A percentile compares a stretch with the other conserved stretches of the same genome.
phyloP scores from a whole-genome alignment of 2,113 vertebrate genomes.

The Istiophorus platypterus region DNA sequence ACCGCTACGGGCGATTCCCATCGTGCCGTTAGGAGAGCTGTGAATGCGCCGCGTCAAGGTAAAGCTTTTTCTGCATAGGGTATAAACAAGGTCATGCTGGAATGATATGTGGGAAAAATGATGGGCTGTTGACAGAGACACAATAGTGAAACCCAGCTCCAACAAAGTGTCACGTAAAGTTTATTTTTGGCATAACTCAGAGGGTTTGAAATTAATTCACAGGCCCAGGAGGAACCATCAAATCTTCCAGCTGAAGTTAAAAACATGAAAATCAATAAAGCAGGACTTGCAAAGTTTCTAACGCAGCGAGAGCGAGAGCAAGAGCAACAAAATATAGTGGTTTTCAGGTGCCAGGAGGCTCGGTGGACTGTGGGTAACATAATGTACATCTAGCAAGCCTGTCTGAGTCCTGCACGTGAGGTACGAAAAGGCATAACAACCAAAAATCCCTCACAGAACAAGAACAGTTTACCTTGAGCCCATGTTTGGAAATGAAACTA shows the following conservation, averaged over 20 bases:
- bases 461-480: background rate
- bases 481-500: constrained; percentile 1
- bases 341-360: background rate
- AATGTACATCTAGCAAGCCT: background rate
- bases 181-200: constrained; percentile 25
- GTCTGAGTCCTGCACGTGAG: constrained; percentile 2
- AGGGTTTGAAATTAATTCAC: constrained; percentile 10
- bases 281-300: background rate
- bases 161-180: background rate
- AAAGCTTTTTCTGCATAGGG: constrained; percentile 1
- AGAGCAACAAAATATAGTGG: background rate
- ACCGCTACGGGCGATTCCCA: constrained; percentile 16
- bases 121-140: background rate
- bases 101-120: background rate
- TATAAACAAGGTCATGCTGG: constrained; percentile 19
- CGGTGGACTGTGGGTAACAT: background rate
- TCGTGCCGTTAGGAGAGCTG: background rate
- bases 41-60: background rate
- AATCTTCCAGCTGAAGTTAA: background rate
- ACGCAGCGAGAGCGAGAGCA: background rate
- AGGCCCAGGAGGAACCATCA: background rate
- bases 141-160: background rate
- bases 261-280: background rate
- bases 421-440: background rate
- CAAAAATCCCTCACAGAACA: background rate